Evolutionary conservation across 2,113 vertebrate genomes (phyloP), one percentile per base, ranked within the genome.

Genomic region (Oxyruncus cristatus): DNA sequence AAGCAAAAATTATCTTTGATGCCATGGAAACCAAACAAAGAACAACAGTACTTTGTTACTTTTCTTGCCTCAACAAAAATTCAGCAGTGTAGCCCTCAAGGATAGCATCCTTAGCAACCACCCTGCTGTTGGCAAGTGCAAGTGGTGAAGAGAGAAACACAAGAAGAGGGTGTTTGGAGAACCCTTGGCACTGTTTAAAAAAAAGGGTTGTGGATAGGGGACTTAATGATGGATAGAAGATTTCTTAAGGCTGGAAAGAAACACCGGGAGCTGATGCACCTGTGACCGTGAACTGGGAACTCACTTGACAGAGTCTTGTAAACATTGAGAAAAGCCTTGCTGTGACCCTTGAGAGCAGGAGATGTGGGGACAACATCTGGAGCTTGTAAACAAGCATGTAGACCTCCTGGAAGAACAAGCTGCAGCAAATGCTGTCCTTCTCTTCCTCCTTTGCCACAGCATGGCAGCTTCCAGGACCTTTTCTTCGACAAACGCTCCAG

Each of bases 11-110:
- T 55, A 6, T 68, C 77, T 91, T 91, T 56, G 87, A 78, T 85
- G 84, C 79, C 74, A 33, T 91, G 89, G 91, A 93, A 95, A 95
- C 91, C 62, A 87, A 84, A 65, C 23, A 67, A 95, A 92, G 74
- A 92, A 62, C 56, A 65, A 20, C 24, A 72, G 26, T 56, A 72
- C 70, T 81, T 89, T 61, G n/a, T 87, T 91, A 65, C 35, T 94
- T 92, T 84, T 75, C 41, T 88, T 92, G 47, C 58, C 74, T 92
- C 35, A 65, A 39, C n/a, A 88, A 81, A 91, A 81, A 77, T 72
- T 75, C 26, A 58, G 16, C 44, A 33, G 49, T 37, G 53, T 70
- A 49, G 21, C 18, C 72, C 81, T 96, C 77, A 88, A 95, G 74
- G 74, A 61, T 61, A 79, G 41, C 84, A 61, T 58, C 70, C 70